phyloP scores from a whole-genome alignment of 2,888 invertebrate species.

The Sclerodermus sp. region DNA sequence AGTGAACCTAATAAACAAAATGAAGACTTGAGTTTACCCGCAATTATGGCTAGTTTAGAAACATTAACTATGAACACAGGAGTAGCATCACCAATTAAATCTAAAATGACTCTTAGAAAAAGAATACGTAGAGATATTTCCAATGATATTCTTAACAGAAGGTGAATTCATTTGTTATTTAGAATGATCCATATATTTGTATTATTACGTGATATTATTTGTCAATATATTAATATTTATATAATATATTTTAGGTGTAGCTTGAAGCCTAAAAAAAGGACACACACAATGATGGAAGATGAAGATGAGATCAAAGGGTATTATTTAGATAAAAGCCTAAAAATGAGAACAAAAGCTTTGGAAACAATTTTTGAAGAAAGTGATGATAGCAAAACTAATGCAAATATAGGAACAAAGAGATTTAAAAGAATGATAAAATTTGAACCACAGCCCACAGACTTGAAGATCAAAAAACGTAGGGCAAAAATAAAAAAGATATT shows the following conservation, averaged over 20 bases:
- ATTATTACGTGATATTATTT: constrained; percentile 5
- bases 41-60: constrained; percentile 46
- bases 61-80: constrained; percentile 42
- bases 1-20: constrained; percentile 13
- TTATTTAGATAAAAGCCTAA: constrained; percentile 64
- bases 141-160: constrained; percentile 39
- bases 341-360: constrained; percentile 61
- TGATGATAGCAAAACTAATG: constrained; percentile 55
- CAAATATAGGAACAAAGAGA: constrained; percentile 62
- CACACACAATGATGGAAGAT: constrained; percentile 37
- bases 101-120: constrained; percentile 29
- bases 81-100: constrained; percentile 5
- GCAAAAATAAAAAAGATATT: constrained; percentile 64
- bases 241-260: constrained; percentile 36
- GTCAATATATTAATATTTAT: too few species aligned
- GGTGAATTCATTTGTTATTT: constrained; percentile 28
- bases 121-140: constrained; percentile 22
- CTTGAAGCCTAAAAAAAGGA: constrained; percentile 44
- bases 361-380: constrained; percentile 69
- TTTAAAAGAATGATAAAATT: constrained; percentile 65
- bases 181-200: neutral
- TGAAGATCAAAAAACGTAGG: constrained; percentile 63
- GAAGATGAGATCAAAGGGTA: constrained; percentile 59
- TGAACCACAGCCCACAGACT: constrained; percentile 57
- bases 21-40: constrained; percentile 41